A percentile compares a stretch with the other conserved stretches of the same genome.
Conservation (phyloP, 1,140 invertebrate genomes). For the Daktulosphaira vitifoliae region DNA sequence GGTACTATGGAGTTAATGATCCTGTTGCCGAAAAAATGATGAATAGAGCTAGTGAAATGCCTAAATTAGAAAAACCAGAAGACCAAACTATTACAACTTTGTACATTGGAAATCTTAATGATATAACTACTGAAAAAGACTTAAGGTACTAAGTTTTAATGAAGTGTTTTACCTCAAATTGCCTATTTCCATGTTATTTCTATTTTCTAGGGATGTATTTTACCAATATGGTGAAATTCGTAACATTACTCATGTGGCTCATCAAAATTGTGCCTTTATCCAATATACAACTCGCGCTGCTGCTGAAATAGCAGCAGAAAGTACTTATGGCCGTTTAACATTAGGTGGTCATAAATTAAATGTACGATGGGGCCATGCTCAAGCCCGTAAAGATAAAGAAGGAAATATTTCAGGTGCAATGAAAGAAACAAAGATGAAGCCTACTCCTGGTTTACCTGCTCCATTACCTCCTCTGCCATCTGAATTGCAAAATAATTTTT, state of each 20-base stretch:
- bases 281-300: conserved; percentile 84
- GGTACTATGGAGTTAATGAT: conserved; percentile 97
- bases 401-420: conserved; percentile 37
- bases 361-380: conserved; percentile 94
- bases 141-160: too few species aligned
- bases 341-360: conserved; percentile 76
- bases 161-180: neutral
- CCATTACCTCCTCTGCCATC: conserved; percentile 69
- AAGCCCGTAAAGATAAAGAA: conserved; percentile 51
- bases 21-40: conserved; percentile 97
- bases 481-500: conserved; percentile 70
- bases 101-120: conserved; percentile 89
- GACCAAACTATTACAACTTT: conserved; percentile 94
- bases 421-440: conserved; percentile 54
- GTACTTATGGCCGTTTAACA: conserved; percentile 92
- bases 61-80: conserved; percentile 88
- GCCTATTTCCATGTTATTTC: neutral
- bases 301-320: conserved; percentile 89
- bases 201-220: conserved; percentile 66
- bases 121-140: conserved; percentile 81
- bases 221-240: conserved; percentile 99
- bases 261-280: conserved; percentile 96
- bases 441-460: conserved; percentile 76
- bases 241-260: conserved; percentile 78
- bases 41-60: conserved; percentile 85